Evolutionary conservation across 2,113 vertebrate genomes (phyloP), one percentile per base, ranked within the genome.

Genomic region (Dipodomys ordii): DNA sequence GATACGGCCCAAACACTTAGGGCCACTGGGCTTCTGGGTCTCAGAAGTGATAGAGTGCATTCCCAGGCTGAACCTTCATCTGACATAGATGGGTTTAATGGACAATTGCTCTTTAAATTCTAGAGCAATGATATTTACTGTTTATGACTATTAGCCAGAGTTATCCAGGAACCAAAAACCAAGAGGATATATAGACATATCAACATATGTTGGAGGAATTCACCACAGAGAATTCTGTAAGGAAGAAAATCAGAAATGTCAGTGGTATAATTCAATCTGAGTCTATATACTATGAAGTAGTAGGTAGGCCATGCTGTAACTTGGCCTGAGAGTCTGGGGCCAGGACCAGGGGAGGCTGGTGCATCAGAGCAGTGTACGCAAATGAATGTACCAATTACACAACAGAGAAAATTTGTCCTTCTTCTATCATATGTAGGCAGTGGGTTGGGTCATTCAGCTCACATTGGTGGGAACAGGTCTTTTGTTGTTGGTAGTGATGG

Each of bases 11-110:
- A 25, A 6, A 19, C 27, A 23, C 3, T 39, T 20, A 19, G 6
- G 32, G 5, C 8, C 1, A 1, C 49, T 3, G 32, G 28, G 7
- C 7, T 28, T 2, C 8, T 28, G 19, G 11, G 3, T 46, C 46
- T 80, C 62, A 27, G 28, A 71, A 57, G 83, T 30, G 20, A 44
- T 57, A 13, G 0, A 6, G 7, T 57, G 53, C 15, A 16, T 57
- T 49, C 49, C 10, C 49, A 80, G 16, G 32, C 18, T 1, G 13
- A 30, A 19, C 22, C 7, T 57, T 84, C 35, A 25, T 68, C 27
- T 20, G 65, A 49, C 77, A 35, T 1, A 77, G 28, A 15, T 1
- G 23, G 15, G 28, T 9, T 39, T 35, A 64, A 32, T 46, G 12
- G 20, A 28, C 8, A 83, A 9, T 32, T 49, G 1, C 16, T 65